phyloP scores from a whole-genome alignment of 2,888 invertebrate species.

The Catocala fraxini region DNA sequence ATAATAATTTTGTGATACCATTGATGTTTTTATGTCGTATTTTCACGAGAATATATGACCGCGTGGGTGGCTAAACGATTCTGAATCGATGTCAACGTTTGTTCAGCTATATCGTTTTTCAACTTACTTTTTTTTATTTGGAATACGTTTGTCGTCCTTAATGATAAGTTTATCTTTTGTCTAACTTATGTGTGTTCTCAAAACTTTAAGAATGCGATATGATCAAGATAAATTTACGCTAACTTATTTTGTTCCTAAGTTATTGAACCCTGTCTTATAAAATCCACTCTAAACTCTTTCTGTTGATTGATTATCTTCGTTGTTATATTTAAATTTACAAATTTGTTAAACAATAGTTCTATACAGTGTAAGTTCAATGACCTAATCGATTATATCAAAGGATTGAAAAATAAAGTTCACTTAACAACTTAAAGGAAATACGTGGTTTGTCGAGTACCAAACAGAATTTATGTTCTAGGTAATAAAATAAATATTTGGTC shows the following conservation, averaged over 20 bases:
- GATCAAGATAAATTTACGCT: not conserved
- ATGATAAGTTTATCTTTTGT: too few relatives aligned
- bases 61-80: too few relatives aligned
- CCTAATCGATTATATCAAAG: slow-evolving; percentile 1
- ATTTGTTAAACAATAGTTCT: slow-evolving; percentile 21
- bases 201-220: too few relatives aligned
- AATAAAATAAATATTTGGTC: not conserved
- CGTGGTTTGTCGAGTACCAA: slow-evolving; percentile 7
- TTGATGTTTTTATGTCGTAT: too few relatives aligned
- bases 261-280: slow-evolving; percentile 27
- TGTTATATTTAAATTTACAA: slow-evolving; percentile 32
- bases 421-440: slow-evolving; percentile 18
- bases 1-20: too few relatives aligned
- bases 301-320: slow-evolving; percentile 40
- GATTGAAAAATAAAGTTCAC: slow-evolving; percentile 10
- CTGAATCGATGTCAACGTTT: too few relatives aligned
- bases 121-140: too few relatives aligned
- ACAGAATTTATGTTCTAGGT: not conserved
- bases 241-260: slow-evolving; percentile 15
- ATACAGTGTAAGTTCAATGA: slow-evolving; percentile 12
- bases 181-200: too few relatives aligned
- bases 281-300: slow-evolving; percentile 9
- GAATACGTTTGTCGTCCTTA: too few relatives aligned
- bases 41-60: too few relatives aligned
- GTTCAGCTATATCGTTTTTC: too few relatives aligned